Evolutionary conservation across 2,888 invertebrate genomes (phyloP).

Genomic region (Subacronicta megacephala): DNA sequence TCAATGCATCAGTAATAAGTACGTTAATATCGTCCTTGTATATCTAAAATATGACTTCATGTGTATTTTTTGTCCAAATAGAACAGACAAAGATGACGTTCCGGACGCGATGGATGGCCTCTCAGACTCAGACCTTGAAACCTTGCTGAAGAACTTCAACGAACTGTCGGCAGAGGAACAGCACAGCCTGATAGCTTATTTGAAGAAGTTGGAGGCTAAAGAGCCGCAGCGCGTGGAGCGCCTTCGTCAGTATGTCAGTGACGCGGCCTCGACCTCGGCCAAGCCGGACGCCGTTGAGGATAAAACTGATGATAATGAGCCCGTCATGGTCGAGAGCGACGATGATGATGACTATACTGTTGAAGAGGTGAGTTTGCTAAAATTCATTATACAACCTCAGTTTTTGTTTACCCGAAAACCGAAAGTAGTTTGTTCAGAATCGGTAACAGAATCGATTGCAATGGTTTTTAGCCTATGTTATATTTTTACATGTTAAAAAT

Average conservation of each 20-base stretch:
- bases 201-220: slow-evolving; percentile 94
- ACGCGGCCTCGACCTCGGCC: slow-evolving; percentile 62
- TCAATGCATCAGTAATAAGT: no score
- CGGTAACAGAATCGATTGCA: no score
- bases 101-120: slow-evolving; percentile 92
- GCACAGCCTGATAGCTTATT: slow-evolving; percentile 94
- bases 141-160: slow-evolving; percentile 93
- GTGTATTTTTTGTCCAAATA: slow-evolving; percentile 35
- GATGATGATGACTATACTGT: slow-evolving; percentile 95
- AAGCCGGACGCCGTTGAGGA: slow-evolving; percentile 5
- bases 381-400: no score
- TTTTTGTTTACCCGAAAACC: no score
- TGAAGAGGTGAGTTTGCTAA: slow-evolving; percentile 92
- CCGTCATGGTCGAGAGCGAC: slow-evolving; percentile 89
- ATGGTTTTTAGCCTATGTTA: no score
- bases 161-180: slow-evolving; percentile 95
- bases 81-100: slow-evolving; percentile 69
- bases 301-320: slow-evolving; percentile 3
- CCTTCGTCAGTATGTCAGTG: slow-evolving; percentile 93
- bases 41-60: neutral
- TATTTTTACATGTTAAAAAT: no score
- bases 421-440: no score
- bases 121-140: slow-evolving; percentile 94
- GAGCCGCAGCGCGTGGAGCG: slow-evolving; percentile 94
- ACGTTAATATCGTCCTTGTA: no score